Base-by-base conservation (phyloP, 2,888 invertebrate genomes). In the Caenorhabditis wallacei region DNA sequence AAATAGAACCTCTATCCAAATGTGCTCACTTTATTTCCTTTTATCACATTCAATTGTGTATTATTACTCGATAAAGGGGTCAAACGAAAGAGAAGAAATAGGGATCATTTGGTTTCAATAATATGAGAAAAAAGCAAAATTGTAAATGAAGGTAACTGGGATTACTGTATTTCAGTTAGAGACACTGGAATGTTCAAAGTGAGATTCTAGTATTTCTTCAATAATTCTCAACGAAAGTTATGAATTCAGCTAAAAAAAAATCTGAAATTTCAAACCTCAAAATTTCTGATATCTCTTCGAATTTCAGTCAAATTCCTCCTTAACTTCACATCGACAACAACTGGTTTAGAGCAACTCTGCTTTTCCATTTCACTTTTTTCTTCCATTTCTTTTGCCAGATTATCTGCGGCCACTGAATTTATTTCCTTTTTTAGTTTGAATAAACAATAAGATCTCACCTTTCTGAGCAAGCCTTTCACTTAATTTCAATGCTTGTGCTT, bases 401-500 rank as follows among this genome's bases (percentile, higher is more conserved):
- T 74, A 18, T 81, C 80, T 24, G 69, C 57, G 0, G 80, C 75
- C 13, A 81, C 80, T 80, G 69, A 37, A 79, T 64, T 61, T 18
- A 8, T 18, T 4, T 13, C 48, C 18, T 35, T 20, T 56, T 43
- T 18, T 13, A 35, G 5, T 20, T 59, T 10, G 22, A 24, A 26
- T 7, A 11, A 43, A n/a, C 4, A n/a, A 63, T 1, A 1, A 22
- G 11, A 22, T 5, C 13, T 26, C 2, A 82, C 82, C 68, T 82
- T 69, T 82, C 20, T 82, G 82, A 18, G 76, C 72, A 10, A 82
- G 68, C 16, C 78, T 18, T 30, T 82, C 82, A 68, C 78, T 82
- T 20, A 82, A 57, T 78, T 82, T 82, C 71, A 82, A 22, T 13
- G 82, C 82, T 48, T 82, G 76, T 26, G 76, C 76, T 40, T 82